Evolutionary conservation across 2,888 invertebrate species (phyloP), one percentile per base, ranked within the genome.

Genomic region (Ormyrus thymus): DNA sequence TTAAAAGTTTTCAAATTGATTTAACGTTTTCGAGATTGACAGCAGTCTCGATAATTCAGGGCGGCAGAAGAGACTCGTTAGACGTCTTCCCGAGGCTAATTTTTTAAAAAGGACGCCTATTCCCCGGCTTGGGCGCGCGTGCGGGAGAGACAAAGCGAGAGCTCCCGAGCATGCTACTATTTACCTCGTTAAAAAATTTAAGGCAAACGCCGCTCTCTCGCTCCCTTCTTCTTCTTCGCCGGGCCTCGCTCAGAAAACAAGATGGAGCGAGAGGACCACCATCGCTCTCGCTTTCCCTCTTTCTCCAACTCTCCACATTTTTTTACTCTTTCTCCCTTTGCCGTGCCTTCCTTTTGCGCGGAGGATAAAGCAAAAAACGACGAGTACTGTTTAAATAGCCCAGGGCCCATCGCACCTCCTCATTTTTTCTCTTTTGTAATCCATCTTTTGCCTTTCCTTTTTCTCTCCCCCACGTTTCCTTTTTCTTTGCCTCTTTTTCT

Each of bases 71-170:
- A 29, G 83, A 82, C 80, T 55, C 53, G 48, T 29, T 29, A 29
- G 74, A 74, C 81, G 83, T 85, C 84, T 83, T 83, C 82, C 46
- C 15, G 68, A 82, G 79, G 79, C 81, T 80, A 79, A 81, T 81
- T 81, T 76, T 56, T 76, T 72, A 78, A 81, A 81, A 82, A 81
- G 80, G 77, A 81, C 79, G 76, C 72, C 45, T 50, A 43, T 56
- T 59, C 55, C 46, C 68, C 65, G 51, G 45, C 66, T 48, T 59
- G 45, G 55, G 9, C 68, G 61, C 51, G 51, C 68, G 56, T 72
- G 68, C 46, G 29, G 43, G 61, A 61, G 43, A 69, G 46, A 62
- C 11, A 46, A 55, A 72, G 59, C 51, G 50, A 13, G 51, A 48
- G 62, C 53, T 11, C 51, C 45, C 50, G 45, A 29, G 53, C 53